These are phyloP conservation scores for Stenolophus ochropezus DNA, from an alignment of 2,888 invertebrate genomes.

Conservation along the genomic window DNA sequence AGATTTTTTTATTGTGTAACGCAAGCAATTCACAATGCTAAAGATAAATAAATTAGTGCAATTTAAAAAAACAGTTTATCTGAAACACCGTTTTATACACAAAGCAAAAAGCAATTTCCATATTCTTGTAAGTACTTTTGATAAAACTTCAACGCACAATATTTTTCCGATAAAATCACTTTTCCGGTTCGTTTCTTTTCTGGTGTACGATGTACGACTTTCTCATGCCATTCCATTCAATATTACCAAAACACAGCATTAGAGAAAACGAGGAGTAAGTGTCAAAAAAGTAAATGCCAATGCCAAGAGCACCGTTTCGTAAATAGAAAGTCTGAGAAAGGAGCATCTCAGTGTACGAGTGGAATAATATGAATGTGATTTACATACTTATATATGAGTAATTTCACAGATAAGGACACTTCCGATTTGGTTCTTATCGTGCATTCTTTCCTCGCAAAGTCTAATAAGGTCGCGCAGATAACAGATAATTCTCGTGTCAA, in stretches of 20 bases:
- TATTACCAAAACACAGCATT: conserved; percentile 4
- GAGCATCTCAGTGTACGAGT: neutral
- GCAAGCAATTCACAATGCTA: too few relatives aligned
- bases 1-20: too few relatives aligned
- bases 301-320: neutral
- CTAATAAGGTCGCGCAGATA: too few relatives aligned
- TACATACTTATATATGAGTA: neutral
- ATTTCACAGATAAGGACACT: neutral
- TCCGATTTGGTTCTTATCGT: too few relatives aligned
- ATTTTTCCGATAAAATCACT: neutral
- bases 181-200: neutral
- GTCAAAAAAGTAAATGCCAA: conserved; percentile 1
- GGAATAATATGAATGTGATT: neutral
- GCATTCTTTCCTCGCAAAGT: too few relatives aligned
- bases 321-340: conserved; percentile 1
- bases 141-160: neutral
- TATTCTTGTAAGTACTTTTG: neutral
- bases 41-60: too few relatives aligned
- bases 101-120: too few relatives aligned
- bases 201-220: neutral
- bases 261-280: neutral
- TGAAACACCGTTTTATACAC: too few relatives aligned
- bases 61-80: too few relatives aligned
- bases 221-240: neutral
- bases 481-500: too few relatives aligned